Evolutionary conservation across 2,113 vertebrate species (phyloP), one percentile per base, ranked within the genome.

Genomic region (Channa argus): DNA sequence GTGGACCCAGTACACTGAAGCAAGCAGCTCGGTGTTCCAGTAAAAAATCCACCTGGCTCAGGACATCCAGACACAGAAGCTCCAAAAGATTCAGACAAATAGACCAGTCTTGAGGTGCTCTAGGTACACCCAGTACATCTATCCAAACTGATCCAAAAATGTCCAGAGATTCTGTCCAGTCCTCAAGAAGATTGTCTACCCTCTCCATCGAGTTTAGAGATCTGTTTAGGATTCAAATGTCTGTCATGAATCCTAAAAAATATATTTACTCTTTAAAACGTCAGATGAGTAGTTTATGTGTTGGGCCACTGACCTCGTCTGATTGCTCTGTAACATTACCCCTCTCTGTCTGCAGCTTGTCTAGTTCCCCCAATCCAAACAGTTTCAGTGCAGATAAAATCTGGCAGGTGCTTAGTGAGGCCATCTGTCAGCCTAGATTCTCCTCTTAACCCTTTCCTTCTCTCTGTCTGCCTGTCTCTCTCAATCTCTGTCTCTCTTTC

Each of bases 21-120:
- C 91, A 93, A 10, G 88, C 92, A 0, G 39, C 65, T n/a, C 62
- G 70, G 74, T 92, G 85, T 52, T 93, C 93, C 83, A 94, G 77
- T 71, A 93, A 71, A 52, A 88, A 70, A 65, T 93, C 92, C 74
- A 77, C 52, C 5, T 85, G 89, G 15, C 71, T 75, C 46, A 92
- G 15, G 56, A 93, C 67, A 66, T 91, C 86, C 81, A 92, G 44
- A 74, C 70, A 87, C 56, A 93, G 71, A 46, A 88, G 70, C 52
- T 93, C 90, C 8, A 92, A 52, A 24, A 92, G 70, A 46, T 62
- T 54, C 59, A 92, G 36, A 72, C 91, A 93, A 33, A 88, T 1
- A 0, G 72, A 75, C 92, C 92, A 94, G 76, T 77, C 70, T 41
- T 87, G 86, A 14, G 5, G 39, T 0, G 10, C 34, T 37, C 71